Base-by-base conservation (phyloP, 2,888 invertebrate species). In the Volucella bombylans region DNA sequence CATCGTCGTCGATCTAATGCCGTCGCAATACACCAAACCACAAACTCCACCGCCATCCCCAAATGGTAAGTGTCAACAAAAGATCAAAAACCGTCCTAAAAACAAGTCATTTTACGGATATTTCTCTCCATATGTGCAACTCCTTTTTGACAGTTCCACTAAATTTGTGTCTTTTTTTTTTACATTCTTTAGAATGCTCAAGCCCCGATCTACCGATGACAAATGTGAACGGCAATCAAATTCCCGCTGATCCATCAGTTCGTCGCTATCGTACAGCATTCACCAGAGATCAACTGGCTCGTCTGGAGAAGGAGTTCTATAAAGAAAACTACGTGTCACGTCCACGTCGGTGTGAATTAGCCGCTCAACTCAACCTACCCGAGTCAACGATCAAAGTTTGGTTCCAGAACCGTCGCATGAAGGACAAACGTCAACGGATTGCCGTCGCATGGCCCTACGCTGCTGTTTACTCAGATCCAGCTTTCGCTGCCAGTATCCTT, bases 341-440 rank as follows among this genome's bases (percentile, higher is more conserved):
- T 71, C 99, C 99, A 0, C 93, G 98, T 78, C 93, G 99, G 86
- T 98, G 98, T 90, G 99, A 99, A 91, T 92, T 99, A 49, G 99
- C 99, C 0, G 95, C 97, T 0, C 96, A 97, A 89, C 93, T 99
- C 14, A 96, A 97, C 87, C 93, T 99, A 10, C 98, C 99, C 0
- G 99, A 99, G 91, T 97, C 97, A 39, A 99, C 99, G 2, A 99
- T 99, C 87, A 99, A 99, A 96, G 99, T 99, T 8, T 99, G 99
- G 99, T 99, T 99, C 91, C 92, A 92, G 87, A 92, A 92, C 65
- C 90, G 92, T 2, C 91, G 92, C 87, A 92, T 92, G 92, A 92
- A 99, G 90, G 99, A 99, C 93, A 99, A 99, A 89, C 94, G 99
- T 0, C 99, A 99, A 90, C 94, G 98, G 14, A 96, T 98, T 91